phyloP scores from a whole-genome alignment of 37 sponge, comb jelly and placozoan species.

The Oscarella lobularis region DNA sequence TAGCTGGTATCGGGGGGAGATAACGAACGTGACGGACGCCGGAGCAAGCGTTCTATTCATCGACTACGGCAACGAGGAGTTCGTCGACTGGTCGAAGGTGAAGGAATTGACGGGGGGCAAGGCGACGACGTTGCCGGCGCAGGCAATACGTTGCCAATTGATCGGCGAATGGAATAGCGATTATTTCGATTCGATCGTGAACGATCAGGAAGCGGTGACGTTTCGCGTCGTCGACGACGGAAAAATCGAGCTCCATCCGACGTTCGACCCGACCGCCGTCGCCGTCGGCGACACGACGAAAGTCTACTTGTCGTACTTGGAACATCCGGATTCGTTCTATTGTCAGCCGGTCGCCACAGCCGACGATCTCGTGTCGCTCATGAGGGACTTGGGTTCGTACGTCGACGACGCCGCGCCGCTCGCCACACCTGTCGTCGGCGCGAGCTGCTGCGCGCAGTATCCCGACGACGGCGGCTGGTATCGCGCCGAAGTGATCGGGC shows the following conservation, averaged over 20 bases:
- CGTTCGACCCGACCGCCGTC: not conserved
- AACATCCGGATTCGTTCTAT: slow-evolving; percentile 25
- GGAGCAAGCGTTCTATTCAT: not conserved
- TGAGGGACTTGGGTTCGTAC: slow-evolving; percentile 10
- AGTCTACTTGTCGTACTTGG: slow-evolving; percentile 17
- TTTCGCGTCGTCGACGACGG: not conserved
- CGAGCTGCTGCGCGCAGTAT: slow-evolving; percentile 36
- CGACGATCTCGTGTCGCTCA: slow-evolving; percentile 7
- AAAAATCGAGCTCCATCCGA: not conserved
- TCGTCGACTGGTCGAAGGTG: not conserved
- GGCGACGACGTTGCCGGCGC: slow-evolving; percentile 22
- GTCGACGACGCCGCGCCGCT: slow-evolving; percentile 8
- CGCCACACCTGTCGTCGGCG: slow-evolving; percentile 2
- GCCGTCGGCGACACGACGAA: slow-evolving; percentile 2
- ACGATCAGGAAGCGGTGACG: not conserved
- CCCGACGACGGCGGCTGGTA: slow-evolving; percentile 52
- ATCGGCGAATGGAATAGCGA: slow-evolving; percentile 5
- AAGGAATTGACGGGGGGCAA: not conserved
- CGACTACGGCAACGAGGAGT: not conserved
- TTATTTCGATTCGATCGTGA: not conserved
- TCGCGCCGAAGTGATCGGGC: slow-evolving; percentile 24
- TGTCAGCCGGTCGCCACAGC: slow-evolving; percentile 10
- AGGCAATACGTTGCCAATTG: slow-evolving; percentile 48
- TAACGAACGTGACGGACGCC: not conserved
- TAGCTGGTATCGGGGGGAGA: not conserved